Conservation (phyloP, 2,888 invertebrate species). For the Parnassius mnemosyne region DNA sequence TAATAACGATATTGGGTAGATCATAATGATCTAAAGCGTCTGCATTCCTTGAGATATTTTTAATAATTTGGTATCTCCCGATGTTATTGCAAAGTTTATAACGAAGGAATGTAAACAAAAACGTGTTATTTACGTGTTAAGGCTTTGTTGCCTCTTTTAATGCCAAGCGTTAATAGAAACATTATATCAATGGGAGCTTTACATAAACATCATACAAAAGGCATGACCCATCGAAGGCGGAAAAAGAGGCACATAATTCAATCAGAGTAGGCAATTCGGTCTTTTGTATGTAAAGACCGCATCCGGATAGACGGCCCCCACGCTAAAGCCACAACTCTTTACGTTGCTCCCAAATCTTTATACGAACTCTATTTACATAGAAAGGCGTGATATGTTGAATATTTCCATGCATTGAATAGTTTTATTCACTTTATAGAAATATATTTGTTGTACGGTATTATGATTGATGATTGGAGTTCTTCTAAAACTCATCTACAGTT, state of each 20-base stretch:
- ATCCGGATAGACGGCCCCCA: constrained; percentile 47
- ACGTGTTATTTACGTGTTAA: constrained; percentile 1
- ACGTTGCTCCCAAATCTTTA: constrained; percentile 36
- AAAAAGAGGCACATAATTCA: constrained; percentile 68
- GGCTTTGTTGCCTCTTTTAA: constrained; percentile 8
- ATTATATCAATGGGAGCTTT: constrained; percentile 34
- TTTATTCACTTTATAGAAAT: neutral
- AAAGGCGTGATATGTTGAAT: constrained; percentile 23
- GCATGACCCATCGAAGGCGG: constrained; percentile 50
- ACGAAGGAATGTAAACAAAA: neutral
- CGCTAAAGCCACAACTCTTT: constrained; percentile 29
- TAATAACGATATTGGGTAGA: constrained; percentile 11
- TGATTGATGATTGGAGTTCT: no score
- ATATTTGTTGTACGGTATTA: neutral
- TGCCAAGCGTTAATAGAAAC: constrained; percentile 25
- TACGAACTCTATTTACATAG: constrained; percentile 30
- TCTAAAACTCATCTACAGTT: no score
- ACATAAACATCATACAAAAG: constrained; percentile 58
- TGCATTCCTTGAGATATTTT: constrained; percentile 7
- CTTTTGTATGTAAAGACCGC: constrained; percentile 75
- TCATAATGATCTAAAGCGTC: constrained; percentile 3
- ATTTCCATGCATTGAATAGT: constrained; percentile 7
- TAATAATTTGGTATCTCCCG: neutral
- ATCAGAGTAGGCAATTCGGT: constrained; percentile 68
- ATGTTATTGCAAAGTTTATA: neutral